Evolutionary conservation across 2,888 invertebrate species (phyloP), one percentile per base, ranked within the genome.

Genomic region (Drosophila neonasuta): DNA sequence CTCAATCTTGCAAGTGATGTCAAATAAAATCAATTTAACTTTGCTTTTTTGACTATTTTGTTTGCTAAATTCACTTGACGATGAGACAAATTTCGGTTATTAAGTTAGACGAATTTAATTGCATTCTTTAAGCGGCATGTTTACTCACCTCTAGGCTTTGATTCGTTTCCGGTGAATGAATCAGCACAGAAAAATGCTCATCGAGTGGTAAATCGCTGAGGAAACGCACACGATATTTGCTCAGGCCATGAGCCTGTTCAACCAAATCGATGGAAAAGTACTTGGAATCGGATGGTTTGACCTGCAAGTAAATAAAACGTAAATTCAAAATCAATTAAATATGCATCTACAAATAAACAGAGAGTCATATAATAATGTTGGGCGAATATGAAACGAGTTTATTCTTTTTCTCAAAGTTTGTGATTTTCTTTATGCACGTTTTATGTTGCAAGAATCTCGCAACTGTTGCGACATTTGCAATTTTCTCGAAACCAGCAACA

Each of bases 161-260:
- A 70, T 88, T 81, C 45, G 91, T 91, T 74, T 89, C 80, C 61
- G 91, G 90, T 55, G 91, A 91, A 57, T 86, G 73, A 42, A 91
- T 80, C 65, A 87, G 74, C 49, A 90, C 80, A 77, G 86, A 90
- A 59, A 90, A 75, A 58, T 89, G 82, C 65, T 88, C 87, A 72
- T 91, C 89, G 56, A 82, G 52, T 63, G 90, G 88, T 30, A 89
- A 71, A 55, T 88, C 78, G 50, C 86, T 83, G 46, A 86, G 63
- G 58, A 90, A 79, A 73, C 79, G 86, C 55, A 90, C 78, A 66
- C 88, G 89, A 71, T 90, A 91, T 71, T 90, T 90, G 66, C 86
- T 64, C 36, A 87, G 66, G 51, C 91, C 90, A 58, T 89, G 88
- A 17, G 87, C 68, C 69, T 91, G 90, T 54, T 87, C 84, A 55